A percentile compares a stretch with the other conserved stretches of the same genome.
Evolutionary conservation across 2,113 vertebrate genomes (phyloP).

Genomic region (Onychostoma macrolepis): DNA sequence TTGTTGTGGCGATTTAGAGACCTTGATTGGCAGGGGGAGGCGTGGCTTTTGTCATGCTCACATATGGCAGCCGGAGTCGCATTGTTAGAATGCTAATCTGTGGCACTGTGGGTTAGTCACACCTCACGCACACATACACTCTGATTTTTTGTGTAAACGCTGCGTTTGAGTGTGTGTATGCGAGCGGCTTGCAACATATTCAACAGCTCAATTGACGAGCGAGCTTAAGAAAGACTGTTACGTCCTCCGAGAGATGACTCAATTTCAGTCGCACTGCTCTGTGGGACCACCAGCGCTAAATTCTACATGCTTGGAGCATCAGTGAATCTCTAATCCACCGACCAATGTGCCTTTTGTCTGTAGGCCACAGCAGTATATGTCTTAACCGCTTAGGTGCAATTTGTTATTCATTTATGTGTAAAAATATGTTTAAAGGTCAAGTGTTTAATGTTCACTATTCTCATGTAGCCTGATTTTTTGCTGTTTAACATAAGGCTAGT

Average conservation of each 20-base stretch:
- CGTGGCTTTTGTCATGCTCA: slow-evolving; percentile 59
- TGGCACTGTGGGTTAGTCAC: slow-evolving; percentile 59
- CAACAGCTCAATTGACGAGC: slow-evolving; percentile 50
- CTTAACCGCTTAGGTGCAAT: slow-evolving; percentile 13
- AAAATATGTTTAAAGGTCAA: slow-evolving; percentile 1
- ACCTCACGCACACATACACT: slow-evolving; percentile 61
- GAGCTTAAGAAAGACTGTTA: slow-evolving; percentile 15
- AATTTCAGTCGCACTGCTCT: slow-evolving; percentile 31
- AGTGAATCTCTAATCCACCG: slow-evolving; percentile 18
- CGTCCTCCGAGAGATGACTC: slow-evolving; percentile 38
- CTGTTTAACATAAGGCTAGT: not conserved
- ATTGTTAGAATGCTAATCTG: slow-evolving; percentile 70
- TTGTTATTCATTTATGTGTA: not conserved
- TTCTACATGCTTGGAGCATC: slow-evolving; percentile 8
- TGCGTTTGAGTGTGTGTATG: slow-evolving; percentile 48
- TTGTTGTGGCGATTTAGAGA: slow-evolving; percentile 50
- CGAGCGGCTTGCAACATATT: slow-evolving; percentile 22
- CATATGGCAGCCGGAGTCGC: slow-evolving; percentile 60
- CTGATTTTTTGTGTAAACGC: slow-evolving; percentile 35
- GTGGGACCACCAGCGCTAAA: not conserved
- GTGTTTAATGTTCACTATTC: not conserved
- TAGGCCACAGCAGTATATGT: not conserved
- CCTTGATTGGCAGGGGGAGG: slow-evolving; percentile 63
- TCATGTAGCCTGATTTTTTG: not conserved
- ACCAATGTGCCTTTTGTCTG: slow-evolving; percentile 35